Base-by-base conservation (phyloP, 2,888 invertebrate species). In the Carterocephalus palaemon region DNA sequence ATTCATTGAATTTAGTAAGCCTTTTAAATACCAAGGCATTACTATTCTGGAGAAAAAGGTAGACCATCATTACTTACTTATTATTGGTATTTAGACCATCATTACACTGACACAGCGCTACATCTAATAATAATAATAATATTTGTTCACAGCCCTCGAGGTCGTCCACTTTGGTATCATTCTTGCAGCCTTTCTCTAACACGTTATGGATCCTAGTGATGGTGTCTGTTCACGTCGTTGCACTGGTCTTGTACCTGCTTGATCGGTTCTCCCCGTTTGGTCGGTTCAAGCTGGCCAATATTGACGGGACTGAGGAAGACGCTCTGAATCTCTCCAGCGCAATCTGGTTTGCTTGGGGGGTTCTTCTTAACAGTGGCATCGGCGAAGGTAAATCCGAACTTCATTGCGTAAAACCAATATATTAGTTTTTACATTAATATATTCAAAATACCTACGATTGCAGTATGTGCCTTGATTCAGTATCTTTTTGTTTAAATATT, bases 281-380 rank as follows among this genome's bases (percentile, higher is more conserved):
- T 48, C 67, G 98, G 67, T 98, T 95, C 79, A 95, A 95, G 73
- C 86, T 95, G 50, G 94, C 95, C 16, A 95, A 95, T 69, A 93
- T 94, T 52, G 96, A 96, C 72, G 95, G 94, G 31, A 97, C 98
- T 5, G 98, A 99, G 82, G 98, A 99, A 78, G 98, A 98, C 75
- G 98, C 99, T 2, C 89, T 99, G 34, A 98, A 98, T 77, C 89
- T 99, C 40, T 98, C 98, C 15, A 98, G 98, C 64, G 99, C 99
- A 10, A 97, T 99, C 75, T 99, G 99, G 99, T 99, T 99, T 82
- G 98, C 99, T 28, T 99, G 99, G 99, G 99, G 99, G 33, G 99
- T 99, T 7, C 89, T 99, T 23, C 89, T 99, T 17, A 99, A 99
- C 82, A 97, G 97, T 71, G 99, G 99, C 20, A 99, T 99, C 63